phyloP scores from a whole-genome alignment of 2,113 vertebrate species.

The Procavia capensis region DNA sequence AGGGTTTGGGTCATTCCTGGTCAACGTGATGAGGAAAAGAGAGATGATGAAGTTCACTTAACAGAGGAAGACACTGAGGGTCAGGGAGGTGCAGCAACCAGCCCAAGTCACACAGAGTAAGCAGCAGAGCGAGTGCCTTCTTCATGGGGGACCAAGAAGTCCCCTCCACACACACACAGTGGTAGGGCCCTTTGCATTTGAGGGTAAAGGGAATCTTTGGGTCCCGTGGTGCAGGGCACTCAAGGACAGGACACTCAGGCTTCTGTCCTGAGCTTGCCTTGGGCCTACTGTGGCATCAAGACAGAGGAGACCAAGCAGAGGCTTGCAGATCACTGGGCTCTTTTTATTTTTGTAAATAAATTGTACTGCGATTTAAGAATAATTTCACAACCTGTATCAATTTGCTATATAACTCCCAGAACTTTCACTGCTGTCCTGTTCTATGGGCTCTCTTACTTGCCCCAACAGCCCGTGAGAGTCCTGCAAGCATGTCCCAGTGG shows the following conservation, averaged over 20 bases:
- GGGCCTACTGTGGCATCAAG: fast-evolving
- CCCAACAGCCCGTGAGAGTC: fast-evolving
- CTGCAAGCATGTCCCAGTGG: not conserved
- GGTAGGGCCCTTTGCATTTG: not conserved
- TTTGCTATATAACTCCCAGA: too few species aligned
- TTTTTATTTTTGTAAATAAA: too few species aligned
- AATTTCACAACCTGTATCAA: too few species aligned
- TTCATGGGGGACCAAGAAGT: not conserved
- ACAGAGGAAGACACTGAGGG: fast-evolving
- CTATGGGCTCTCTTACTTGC: not conserved
- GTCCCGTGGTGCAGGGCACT: not conserved
- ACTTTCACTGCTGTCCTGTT: not conserved
- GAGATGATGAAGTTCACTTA: not conserved
- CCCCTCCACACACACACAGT: not conserved
- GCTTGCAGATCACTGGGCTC: not conserved
- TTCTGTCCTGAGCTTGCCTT: fast-evolving
- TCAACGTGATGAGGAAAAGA: not conserved
- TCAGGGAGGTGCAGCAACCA: fast-evolving
- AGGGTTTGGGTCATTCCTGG: fast-evolving
- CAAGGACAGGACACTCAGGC: fast-evolving
- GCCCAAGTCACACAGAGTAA: not conserved
- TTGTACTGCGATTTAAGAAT: too few species aligned
- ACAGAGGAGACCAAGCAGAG: not conserved
- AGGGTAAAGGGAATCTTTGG: not conserved
- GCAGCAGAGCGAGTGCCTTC: not conserved